Base-by-base conservation (phyloP, 2,888 invertebrate species). In the Pteria penguin region DNA sequence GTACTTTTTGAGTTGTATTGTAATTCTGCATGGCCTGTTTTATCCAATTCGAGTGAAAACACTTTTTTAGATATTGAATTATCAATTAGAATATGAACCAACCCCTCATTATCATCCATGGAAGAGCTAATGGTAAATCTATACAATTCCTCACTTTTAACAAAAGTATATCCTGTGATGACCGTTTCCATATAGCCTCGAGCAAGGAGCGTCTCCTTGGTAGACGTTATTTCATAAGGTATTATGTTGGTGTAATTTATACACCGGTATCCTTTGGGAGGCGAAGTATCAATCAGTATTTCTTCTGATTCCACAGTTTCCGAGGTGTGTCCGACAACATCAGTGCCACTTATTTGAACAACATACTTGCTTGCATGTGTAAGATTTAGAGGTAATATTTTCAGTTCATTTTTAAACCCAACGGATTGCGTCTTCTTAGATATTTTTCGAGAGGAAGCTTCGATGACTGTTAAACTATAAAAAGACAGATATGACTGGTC, bases 171-270 rank as follows among this genome's bases (percentile, higher is more conserved):
- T n/a, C n/a, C n/a, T n/a, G n/a, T n/a, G n/a, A n/a, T n/a, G n/a
- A n/a, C n/a, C n/a, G n/a, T n/a, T n/a, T n/a, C n/a, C n/a, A n/a
- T n/a, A n/a, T n/a, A n/a, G n/a, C n/a, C n/a, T n/a, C n/a, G n/a
- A n/a, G n/a, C n/a, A n/a, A n/a, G n/a, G n/a, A n/a, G n/a, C n/a
- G n/a, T n/a, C n/a, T n/a, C n/a, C n/a, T n/a, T n/a, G n/a, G n/a
- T n/a, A n/a, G n/a, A n/a, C 8, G 45, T 14, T 14, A 45, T 45
- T 18, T 45, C 45, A n/a, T n/a, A n/a, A n/a, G n/a, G n/a, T n/a
- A n/a, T n/a, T 18, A 45, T 45, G 8, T 45, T 18, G 45, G 45
- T 14, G 97, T 90, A 98, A 4, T 27, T 5, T 66, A 3, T n/a
- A n/a, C 66, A 66, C 27, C 58, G 60, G 45, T 14, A 62, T 55